Percentiles rank a stretch among this genome's conserved stretches.
These are phyloP conservation scores for Elaphurus davidianus DNA, from an alignment of 2,113 vertebrate genomes.

Conservation along the genomic window DNA sequence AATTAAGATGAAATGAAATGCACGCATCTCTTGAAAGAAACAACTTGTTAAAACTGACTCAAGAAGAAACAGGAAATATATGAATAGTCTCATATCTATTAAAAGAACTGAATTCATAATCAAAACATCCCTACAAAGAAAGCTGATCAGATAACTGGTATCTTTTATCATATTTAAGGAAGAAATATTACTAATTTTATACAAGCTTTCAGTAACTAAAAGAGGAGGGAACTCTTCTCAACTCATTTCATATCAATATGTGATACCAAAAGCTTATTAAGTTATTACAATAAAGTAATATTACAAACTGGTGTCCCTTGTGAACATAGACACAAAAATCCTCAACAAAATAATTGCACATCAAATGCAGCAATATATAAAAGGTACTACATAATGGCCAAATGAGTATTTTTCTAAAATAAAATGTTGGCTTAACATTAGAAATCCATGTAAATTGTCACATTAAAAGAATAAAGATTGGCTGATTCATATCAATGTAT, in stretches of 20 bases:
- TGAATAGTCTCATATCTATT: background rate
- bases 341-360: constrained; percentile 27
- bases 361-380: background rate
- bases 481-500: too few species aligned
- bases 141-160: background rate
- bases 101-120: constrained; percentile 9
- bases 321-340: background rate
- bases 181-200: background rate
- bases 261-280: background rate
- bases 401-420: constrained; percentile 36
- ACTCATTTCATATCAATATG: background rate
- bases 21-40: background rate
- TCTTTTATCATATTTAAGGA: constrained; percentile 20
- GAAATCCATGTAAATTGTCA: background rate
- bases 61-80: constrained; percentile 16
- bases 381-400: background rate
- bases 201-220: background rate
- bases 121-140: background rate
- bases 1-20: background rate
- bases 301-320: background rate
- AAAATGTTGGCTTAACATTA: background rate
- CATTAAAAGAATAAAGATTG: background rate
- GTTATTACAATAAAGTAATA: background rate
- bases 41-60: constrained; percentile 7
- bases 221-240: background rate